phyloP scores from a whole-genome alignment of 2,113 vertebrate species.

The Bufo bufo region DNA sequence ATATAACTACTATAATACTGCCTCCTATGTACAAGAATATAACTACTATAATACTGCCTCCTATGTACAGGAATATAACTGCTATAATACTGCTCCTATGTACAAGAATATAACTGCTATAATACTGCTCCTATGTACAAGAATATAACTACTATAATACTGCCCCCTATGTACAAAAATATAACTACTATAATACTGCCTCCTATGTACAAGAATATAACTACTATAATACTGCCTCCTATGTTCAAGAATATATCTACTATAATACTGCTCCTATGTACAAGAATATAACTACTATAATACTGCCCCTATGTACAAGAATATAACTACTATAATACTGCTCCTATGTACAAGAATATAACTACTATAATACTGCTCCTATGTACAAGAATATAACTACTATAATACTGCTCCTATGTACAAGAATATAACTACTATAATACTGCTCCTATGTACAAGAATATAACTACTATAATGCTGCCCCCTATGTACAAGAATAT shows the following conservation, averaged over 20 bases:
- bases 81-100: no score
- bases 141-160: conserved; percentile 5
- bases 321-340: no score
- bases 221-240: background rate
- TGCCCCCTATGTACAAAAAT: background rate
- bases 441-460: background rate
- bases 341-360: no score
- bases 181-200: conserved; percentile 8
- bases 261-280: no score
- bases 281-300: no score
- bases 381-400: conserved; percentile 1
- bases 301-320: no score
- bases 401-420: background rate
- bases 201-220: background rate
- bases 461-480: background rate
- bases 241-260: no score
- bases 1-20: no score
- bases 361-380: background rate
- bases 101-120: no score
- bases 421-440: conserved; percentile 11
- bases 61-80: no score
- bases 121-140: background rate
- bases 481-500: background rate
- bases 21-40: no score
- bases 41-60: no score